Base-by-base conservation (phyloP, 35 echinoderm and acorn worm genomes). In the Ptychodera flava region DNA sequence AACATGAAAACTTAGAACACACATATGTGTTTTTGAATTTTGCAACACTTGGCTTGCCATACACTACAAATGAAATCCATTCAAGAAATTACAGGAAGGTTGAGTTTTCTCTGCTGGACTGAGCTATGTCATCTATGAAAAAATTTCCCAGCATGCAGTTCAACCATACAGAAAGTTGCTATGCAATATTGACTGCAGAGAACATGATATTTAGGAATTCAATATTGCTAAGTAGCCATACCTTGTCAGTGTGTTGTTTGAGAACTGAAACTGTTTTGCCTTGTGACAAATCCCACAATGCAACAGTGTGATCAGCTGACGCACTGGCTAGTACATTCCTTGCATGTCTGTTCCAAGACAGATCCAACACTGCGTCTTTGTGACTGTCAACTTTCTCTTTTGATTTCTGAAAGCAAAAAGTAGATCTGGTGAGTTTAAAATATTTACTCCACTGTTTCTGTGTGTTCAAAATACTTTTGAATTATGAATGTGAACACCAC, bases 241-340 rank as follows among this genome's bases (percentile, higher is more conserved):
- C 94, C 88, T 99, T 99, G 76, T 99, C 96, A 35, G 78, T 88
- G 36, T 99, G 92, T 37, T 91, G 89, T 32, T 64, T 85, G 75
- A 99, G 77, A 0, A 35, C 12, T 0, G 92, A 90, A 6, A 92
- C 81, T 16, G 87, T 88, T 37, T 92, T 94, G 33, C 85, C 34
- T 52, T 91, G 77, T 15, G 12, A 37, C 88, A 99, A 36, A 82
- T 99, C 96, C 96, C 96, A 99, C 34, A 99, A 94, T 91, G 88
- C 91, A 85, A 99, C 89, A 76, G 90, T 90, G 35, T 90, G 35
- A 38, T 99, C 96, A 16, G 96, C 93, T 2, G 96, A 99, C 0
- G 92, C 93, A 92, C 92, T 99, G 0, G 96, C 96, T 0, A 99
- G 80, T 6, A 86, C 83, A 28, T 99, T 80, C 15, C 78, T 79